Evolutionary conservation across 2,888 invertebrate species (phyloP), one percentile per base, ranked within the genome.

Genomic region (Pyrrhosoma nymphula): DNA sequence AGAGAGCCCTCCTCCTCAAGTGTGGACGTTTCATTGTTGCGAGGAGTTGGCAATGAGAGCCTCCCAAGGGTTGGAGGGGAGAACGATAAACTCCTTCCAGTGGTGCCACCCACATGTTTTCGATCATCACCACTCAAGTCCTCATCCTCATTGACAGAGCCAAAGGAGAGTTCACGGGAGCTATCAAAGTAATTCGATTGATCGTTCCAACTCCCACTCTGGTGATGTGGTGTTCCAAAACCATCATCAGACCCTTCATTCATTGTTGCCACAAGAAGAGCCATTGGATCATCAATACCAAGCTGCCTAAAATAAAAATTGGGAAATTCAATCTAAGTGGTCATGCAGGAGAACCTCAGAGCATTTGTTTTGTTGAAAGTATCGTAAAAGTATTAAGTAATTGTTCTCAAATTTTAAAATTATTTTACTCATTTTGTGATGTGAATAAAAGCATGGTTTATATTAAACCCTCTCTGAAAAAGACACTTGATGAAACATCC

Each of bases 241-340:
- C 89, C 35, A 23, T 95, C 95, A 91, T 95, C 95, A 14, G 69
- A 26, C 30, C 89, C 95, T 88, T 95, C 95, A 56, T 95, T 95
- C 69, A 56, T 82, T 69, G 90, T 95, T 95, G 96, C 95, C 35
- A 96, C 96, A 30, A 98, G 96, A 75, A 98, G 97, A 96, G 97
- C 97, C 26, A 98, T 97, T 0, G 99, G 99, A 97, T 99, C 99
- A 96, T 98, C 98, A 95, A 99, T 98, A 0, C 98, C 98, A 82
- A 97, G 96, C 96, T 97, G 97, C 55, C 97, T 96, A 96, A 97
- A 97, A 95, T 97, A 96, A 82, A 69, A 16, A 82, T 82, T 35
- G 14, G 3, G 60, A 82, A 18, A 35, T 82, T 35, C 18, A 60
- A 20, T 20, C 60, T 10, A 69, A 26, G 69, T n/a, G 23, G 69